Percentiles rank a stretch among this genome's conserved stretches.
Conservation (phyloP, 2,888 invertebrate genomes). For the Caenorhabditis panamensis region DNA sequence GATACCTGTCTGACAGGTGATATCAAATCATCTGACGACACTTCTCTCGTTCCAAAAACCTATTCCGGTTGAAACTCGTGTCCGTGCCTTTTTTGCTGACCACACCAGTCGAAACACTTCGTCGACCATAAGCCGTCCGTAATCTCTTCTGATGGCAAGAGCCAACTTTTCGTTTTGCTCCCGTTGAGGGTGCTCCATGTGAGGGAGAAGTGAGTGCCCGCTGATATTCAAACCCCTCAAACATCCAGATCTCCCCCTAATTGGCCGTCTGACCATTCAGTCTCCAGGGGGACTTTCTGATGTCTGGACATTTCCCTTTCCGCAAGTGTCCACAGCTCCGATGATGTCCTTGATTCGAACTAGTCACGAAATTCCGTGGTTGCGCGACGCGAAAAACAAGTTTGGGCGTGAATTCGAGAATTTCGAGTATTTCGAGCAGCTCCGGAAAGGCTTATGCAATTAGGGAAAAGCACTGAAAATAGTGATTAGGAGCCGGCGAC, state of each 20-base stretch:
- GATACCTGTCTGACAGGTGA: conserved; percentile 41
- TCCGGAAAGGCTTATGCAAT: conserved; percentile 20
- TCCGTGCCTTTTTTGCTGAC: conserved; percentile 45
- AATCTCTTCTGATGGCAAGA: conserved; percentile 59
- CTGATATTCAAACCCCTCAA: conserved; percentile 22
- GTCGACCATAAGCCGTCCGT: conserved; percentile 50
- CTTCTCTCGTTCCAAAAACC: not conserved
- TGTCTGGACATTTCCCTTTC: conserved; percentile 28
- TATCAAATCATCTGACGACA: not conserved
- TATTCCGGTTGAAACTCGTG: conserved; percentile 27
- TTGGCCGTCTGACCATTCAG: conserved; percentile 30
- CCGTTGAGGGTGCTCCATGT: not conserved
- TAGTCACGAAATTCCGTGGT: conserved; percentile 25
- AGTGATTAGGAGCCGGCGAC: conserved; percentile 20
- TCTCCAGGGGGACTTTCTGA: conserved; percentile 39
- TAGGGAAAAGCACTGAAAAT: conserved; percentile 22
- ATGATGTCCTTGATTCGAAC: conserved; percentile 43
- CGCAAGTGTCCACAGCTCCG: conserved; percentile 5
- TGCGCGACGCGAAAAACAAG: conserved; percentile 19
- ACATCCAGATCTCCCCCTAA: conserved; percentile 7
- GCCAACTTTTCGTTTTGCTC: conserved; percentile 51
- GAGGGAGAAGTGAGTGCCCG: not conserved
- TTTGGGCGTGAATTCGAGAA: conserved; percentile 17
- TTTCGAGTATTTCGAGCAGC: conserved; percentile 15
- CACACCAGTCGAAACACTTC: conserved; percentile 60